Base-by-base conservation (phyloP, 1,140 invertebrate species). In the Chelonus insularis region DNA sequence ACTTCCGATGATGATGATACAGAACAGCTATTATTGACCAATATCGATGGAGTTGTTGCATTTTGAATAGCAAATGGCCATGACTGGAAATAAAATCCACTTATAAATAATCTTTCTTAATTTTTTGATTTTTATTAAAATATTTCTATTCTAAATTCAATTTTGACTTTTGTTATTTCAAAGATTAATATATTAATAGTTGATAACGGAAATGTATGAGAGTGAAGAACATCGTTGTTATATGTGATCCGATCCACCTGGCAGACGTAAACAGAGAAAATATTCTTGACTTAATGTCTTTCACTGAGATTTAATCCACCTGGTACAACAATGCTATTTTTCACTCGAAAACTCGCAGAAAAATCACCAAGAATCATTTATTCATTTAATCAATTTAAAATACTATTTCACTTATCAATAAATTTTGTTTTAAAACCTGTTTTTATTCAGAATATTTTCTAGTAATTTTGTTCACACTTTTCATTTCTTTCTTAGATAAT, bases 21-120 rank as follows among this genome's bases (percentile, higher is more conserved):
- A 36, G 62, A 65, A 48, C 75, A 78, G 68, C 66, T 73, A 67
- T 71, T 76, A 57, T 71, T 79, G 62, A 70, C 63, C 55, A 76
- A 57, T 57, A 75, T 67, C n/a, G 76, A 64, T 20, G 66, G 50
- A 16, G 63, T 62, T 4, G 65, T 47, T 23, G 57, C 64, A 12
- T 23, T 52, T 68, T 79, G 77, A 52, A 78, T 68, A 29, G 77
- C 70, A 48, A 79, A 79, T 4, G 77, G 77, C 77, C 77, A 79
- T 1, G 77, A 78, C 77, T 79, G 66, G 21, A 69, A 72, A 45
- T 52, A 57, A 45, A 43, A 62, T 47, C n/a, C n/a, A 37, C 37
- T 12, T 14, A n/a, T 56, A 45, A 14, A 34, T 21, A 52, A 11
- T 48, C 32, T 37, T 51, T 43, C 57, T 54, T 12, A 21, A 50